These are phyloP conservation scores for Melanostoma mellinum DNA, from an alignment of 2,888 invertebrate genomes.

Conservation along the genomic window DNA sequence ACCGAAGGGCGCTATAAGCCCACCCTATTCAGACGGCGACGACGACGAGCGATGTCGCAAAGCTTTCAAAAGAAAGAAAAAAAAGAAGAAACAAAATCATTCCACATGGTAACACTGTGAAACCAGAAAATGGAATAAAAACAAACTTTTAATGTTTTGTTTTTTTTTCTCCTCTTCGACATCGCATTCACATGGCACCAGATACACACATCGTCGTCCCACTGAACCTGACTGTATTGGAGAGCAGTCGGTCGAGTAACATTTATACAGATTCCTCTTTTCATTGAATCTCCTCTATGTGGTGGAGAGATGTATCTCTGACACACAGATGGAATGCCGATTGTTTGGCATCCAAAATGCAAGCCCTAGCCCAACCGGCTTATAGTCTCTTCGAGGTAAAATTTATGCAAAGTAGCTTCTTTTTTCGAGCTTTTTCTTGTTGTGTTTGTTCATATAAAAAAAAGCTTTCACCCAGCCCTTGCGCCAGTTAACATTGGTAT, in stretches of 20 bases:
- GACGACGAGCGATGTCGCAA: conserved; percentile 10
- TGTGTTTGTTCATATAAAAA: background rate
- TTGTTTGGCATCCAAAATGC: conserved; percentile 30
- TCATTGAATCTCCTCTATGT: conserved; percentile 14
- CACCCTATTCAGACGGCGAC: conserved; percentile 26
- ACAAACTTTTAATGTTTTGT: conserved; percentile 64
- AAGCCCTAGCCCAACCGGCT: conserved; percentile 64
- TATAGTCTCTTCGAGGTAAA: conserved; percentile 15
- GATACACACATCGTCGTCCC: conserved; percentile 62
- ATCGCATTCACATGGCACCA: conserved; percentile 15
- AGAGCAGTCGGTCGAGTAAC: conserved; percentile 72
- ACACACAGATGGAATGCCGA: conserved; percentile 47
- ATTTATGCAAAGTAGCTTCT: conserved; percentile 41
- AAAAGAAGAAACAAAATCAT: background rate
- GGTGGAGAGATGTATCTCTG: conserved; percentile 48
- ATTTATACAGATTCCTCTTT: conserved; percentile 68
- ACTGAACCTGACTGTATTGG: conserved; percentile 72
- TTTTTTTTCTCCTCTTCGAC: conserved; percentile 40
- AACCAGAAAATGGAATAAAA: conserved; percentile 52
- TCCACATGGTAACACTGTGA: conserved; percentile 54
- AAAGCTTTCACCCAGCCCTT: conserved; percentile 76
- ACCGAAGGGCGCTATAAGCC: conserved; percentile 63
- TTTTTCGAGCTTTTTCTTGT: conserved; percentile 28
- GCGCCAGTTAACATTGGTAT: conserved; percentile 64
- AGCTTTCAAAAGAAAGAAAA: conserved; percentile 42